Evolutionary conservation across 2,888 invertebrate species (phyloP).

Genomic region (Pemphredon lugubris): DNA sequence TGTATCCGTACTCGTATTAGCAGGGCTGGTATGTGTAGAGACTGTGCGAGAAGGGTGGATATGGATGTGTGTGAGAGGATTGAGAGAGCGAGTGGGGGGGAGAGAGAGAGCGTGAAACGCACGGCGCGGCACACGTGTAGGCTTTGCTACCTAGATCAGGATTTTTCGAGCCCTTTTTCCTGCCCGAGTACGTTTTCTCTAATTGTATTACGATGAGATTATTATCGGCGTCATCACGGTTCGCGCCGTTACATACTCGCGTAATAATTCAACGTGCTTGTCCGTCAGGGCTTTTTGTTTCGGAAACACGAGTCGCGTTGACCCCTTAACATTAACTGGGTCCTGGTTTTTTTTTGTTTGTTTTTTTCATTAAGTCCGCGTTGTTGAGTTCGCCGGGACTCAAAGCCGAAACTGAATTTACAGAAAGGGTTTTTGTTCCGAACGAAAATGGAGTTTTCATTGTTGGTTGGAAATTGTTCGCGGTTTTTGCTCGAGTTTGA

Average conservation of each 20-base stretch:
- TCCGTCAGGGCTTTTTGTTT: too few relatives aligned
- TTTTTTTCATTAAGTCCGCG: too few relatives aligned
- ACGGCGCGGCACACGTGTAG: conserved; percentile 41
- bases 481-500: too few relatives aligned
- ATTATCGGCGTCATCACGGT: not conserved
- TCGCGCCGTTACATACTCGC: not conserved
- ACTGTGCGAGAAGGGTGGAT: conserved; percentile 5
- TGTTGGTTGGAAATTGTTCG: too few relatives aligned
- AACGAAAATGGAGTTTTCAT: too few relatives aligned
- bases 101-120: conserved; percentile 28
- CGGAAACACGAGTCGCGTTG: too few relatives aligned
- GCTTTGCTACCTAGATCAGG: conserved; percentile 21
- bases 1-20: conserved; percentile 50
- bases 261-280: too few relatives aligned
- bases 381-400: too few relatives aligned
- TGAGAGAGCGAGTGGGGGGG: conserved; percentile 2
- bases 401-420: too few relatives aligned
- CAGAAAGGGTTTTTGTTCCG: too few relatives aligned
- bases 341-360: too few relatives aligned
- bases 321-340: too few relatives aligned
- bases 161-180: conserved; percentile 34
- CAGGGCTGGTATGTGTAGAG: not conserved
- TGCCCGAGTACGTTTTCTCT: not conserved
- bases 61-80: conserved; percentile 42
- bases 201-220: not conserved